A percentile compares a stretch with the other conserved stretches of the same genome.
These are phyloP conservation scores for Sphaerophoria rueppellii DNA, from an alignment of 2,888 invertebrate genomes.

Conservation along the genomic window DNA sequence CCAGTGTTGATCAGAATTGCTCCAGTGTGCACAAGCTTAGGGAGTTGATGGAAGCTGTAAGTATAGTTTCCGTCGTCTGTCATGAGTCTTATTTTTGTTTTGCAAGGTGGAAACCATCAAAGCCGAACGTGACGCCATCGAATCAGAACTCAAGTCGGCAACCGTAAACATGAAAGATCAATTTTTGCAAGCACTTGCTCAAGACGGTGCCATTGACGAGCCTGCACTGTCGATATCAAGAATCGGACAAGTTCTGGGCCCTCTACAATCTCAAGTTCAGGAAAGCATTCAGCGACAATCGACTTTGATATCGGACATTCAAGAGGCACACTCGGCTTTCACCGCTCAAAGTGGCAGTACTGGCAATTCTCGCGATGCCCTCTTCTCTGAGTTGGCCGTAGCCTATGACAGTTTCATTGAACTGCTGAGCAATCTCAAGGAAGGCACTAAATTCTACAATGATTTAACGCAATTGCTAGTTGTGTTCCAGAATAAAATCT, in stretches of 20 bases:
- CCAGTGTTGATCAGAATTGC: conserved; percentile 84
- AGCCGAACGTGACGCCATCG: conserved; percentile 94
- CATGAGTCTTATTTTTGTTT: conserved; percentile 70
- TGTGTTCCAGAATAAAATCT: conserved; percentile 97
- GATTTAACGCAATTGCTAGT: conserved; percentile 96
- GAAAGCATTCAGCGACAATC: conserved; percentile 90
- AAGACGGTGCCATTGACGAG: conserved; percentile 91
- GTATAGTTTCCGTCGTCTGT: conserved; percentile 74
- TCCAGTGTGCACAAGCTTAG: conserved; percentile 87
- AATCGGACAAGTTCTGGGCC: conserved; percentile 89
- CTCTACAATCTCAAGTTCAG: conserved; percentile 90
- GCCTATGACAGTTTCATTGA: conserved; percentile 97
- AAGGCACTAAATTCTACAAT: conserved; percentile 98
- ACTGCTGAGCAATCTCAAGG: conserved; percentile 94
- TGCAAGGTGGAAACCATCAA: conserved; percentile 90
- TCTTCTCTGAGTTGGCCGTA: conserved; percentile 92
- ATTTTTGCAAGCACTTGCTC: conserved; percentile 89
- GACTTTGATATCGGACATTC: conserved; percentile 86
- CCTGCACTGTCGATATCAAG: conserved; percentile 87
- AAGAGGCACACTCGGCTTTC: conserved; percentile 83
- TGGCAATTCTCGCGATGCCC: conserved; percentile 87
- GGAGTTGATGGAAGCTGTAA: conserved; percentile 89
- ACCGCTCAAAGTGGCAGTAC: conserved; percentile 86
- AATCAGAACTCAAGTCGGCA: conserved; percentile 91
- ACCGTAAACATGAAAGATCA: conserved; percentile 91